phyloP scores from a whole-genome alignment of 2,113 vertebrate genomes.

The Nettapus auritus region DNA sequence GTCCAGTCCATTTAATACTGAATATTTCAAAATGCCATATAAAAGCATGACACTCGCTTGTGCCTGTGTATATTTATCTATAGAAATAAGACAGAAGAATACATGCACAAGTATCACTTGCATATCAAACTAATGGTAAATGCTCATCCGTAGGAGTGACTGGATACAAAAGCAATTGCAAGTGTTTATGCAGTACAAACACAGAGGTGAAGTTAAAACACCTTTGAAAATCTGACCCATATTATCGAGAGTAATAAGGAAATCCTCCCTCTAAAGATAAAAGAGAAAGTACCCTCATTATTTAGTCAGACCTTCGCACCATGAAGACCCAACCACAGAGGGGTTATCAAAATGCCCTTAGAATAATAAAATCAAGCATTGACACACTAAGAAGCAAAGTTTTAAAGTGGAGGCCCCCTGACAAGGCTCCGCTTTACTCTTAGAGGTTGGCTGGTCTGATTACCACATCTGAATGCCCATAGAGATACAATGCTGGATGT shows the following conservation, averaged over 20 bases:
- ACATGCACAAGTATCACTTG: constrained; percentile 5
- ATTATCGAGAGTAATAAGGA: constrained; percentile 57
- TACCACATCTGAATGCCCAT: constrained; percentile 47
- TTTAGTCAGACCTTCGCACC: constrained; percentile 46
- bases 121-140: constrained; percentile 36
- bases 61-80: not conserved
- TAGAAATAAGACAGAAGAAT: not conserved
- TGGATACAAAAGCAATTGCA: constrained; percentile 45
- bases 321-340: constrained; percentile 48
- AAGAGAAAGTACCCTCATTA: constrained; percentile 65
- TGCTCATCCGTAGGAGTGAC: constrained; percentile 26
- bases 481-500: constrained; percentile 7
- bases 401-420: constrained; percentile 60
- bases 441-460: constrained; percentile 31
- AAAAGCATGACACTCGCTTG: constrained; percentile 29
- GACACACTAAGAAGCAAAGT: constrained; percentile 55
- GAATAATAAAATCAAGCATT: constrained; percentile 51
- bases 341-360: constrained; percentile 62
- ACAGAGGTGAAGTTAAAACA: constrained; percentile 52
- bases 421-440: constrained; percentile 47
- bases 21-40: not conserved
- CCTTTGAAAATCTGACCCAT: constrained; percentile 62
- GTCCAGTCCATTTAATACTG: not conserved
- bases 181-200: constrained; percentile 58
- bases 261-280: constrained; percentile 65